A percentile compares a stretch with the other conserved stretches of the same genome.
phyloP scores from a whole-genome alignment of 2,888 invertebrate genomes.

The Troglohyphantes excavatus region DNA sequence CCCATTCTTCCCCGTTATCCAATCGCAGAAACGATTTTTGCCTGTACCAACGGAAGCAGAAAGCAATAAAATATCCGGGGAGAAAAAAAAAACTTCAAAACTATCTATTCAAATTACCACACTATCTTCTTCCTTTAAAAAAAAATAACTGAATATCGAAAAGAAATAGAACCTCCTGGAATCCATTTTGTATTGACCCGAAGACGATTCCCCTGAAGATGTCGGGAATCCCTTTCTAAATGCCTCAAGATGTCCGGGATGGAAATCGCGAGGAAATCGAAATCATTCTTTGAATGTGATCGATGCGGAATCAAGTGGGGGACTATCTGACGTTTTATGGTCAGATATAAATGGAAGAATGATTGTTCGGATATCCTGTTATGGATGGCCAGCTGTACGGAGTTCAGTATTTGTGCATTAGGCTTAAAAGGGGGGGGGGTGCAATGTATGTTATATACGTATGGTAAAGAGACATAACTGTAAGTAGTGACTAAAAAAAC shows the following conservation, averaged over 20 bases:
- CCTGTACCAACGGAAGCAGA: neutral
- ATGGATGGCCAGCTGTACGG: neutral
- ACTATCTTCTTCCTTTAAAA: neutral
- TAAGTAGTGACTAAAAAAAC: too few relatives aligned
- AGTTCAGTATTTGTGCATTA: neutral
- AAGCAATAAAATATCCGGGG: neutral
- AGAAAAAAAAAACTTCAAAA: slow-evolving; percentile 1
- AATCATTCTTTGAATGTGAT: slow-evolving; percentile 42
- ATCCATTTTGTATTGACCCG: slow-evolving; percentile 18
- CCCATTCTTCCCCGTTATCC: neutral
- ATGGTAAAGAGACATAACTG: too few relatives aligned
- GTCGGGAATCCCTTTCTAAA: neutral
- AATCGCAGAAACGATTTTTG: neutral
- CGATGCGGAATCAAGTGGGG: slow-evolving; percentile 13
- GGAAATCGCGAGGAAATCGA: neutral
- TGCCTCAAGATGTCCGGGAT: neutral
- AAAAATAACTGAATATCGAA: neutral
- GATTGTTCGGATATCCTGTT: neutral
- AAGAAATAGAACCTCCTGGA: neutral
- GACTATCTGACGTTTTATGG: slow-evolving; percentile 3
- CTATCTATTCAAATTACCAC: slow-evolving; percentile 44
- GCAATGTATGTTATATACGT: too few relatives aligned
- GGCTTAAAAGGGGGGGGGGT: too few relatives aligned
- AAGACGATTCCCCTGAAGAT: neutral
- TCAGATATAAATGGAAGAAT: slow-evolving; percentile 11